These are phyloP conservation scores for Zoanthus sociatus DNA, from an alignment of 92 coral and sea anemone genomes.

Conservation along the genomic window DNA sequence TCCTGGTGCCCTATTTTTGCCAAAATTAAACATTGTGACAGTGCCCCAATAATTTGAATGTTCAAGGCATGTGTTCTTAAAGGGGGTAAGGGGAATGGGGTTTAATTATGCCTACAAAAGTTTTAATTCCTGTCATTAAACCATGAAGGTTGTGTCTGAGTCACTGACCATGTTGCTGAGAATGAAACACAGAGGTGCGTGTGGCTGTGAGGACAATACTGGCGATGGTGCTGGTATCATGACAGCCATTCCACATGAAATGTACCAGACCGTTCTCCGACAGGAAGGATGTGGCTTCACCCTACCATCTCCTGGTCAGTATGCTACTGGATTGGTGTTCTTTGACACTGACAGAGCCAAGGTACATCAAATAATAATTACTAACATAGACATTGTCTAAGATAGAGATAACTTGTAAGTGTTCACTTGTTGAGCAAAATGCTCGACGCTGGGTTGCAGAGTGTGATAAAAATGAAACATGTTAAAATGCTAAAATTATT, in stretches of 20 bases:
- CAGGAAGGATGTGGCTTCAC: slow-evolving; percentile 77
- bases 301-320: slow-evolving; percentile 83
- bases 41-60: no score
- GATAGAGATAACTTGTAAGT: no score
- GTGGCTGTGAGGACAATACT: slow-evolving; percentile 93
- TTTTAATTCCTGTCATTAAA: neutral
- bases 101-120: neutral
- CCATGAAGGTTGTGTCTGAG: slow-evolving; percentile 80
- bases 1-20: no score
- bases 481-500: no score
- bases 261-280: slow-evolving; percentile 71
- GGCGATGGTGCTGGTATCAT: slow-evolving; percentile 99
- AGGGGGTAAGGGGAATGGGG: neutral
- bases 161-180: slow-evolving; percentile 83
- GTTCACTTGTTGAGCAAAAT: no score
- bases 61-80: no score
- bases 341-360: slow-evolving; percentile 80
- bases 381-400: no score
- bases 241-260: slow-evolving; percentile 95
- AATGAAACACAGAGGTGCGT: slow-evolving; percentile 97
- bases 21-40: no score
- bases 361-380: slow-evolving; percentile 51
- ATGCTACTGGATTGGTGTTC: slow-evolving; percentile 92
- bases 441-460: no score
- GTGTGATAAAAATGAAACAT: no score